These are phyloP conservation scores for Drosophila quinaria DNA, from an alignment of 2,888 invertebrate species.

Conservation along the genomic window DNA sequence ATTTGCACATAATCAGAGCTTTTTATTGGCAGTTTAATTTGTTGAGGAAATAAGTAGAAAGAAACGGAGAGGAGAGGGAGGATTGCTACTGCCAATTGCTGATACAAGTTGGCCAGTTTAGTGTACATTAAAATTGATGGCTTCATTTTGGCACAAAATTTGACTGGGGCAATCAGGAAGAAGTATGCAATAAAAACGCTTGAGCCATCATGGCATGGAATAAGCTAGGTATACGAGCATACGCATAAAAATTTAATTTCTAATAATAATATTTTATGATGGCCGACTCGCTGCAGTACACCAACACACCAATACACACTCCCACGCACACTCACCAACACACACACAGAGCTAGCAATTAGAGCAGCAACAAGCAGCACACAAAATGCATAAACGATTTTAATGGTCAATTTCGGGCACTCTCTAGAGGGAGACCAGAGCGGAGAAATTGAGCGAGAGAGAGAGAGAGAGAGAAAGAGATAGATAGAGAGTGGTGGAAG, in stretches of 20 bases:
- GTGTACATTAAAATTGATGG: constrained; percentile 54
- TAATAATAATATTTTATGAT: constrained; percentile 71
- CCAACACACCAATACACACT: constrained; percentile 15
- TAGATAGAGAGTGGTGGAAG: not conserved
- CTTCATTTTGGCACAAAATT: constrained; percentile 41
- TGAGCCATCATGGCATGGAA: not conserved
- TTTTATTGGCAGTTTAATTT: constrained; percentile 5
- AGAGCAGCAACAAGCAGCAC: constrained; percentile 57
- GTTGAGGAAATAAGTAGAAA: not conserved
- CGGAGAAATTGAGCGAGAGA: not conserved
- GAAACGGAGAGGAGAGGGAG: too few species aligned
- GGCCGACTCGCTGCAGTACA: constrained; percentile 31
- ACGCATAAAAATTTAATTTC: constrained; percentile 67
- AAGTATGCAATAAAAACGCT: constrained; percentile 55
- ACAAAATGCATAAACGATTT: constrained; percentile 73
- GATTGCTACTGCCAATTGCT: constrained; percentile 10
- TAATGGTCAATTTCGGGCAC: constrained; percentile 64
- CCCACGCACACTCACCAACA: not conserved
- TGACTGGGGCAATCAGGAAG: constrained; percentile 33
- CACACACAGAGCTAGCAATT: constrained; percentile 40
- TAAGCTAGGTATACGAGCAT: constrained; percentile 33
- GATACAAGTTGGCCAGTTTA: constrained; percentile 25
- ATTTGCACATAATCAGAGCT: not conserved
- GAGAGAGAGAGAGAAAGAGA: not conserved
- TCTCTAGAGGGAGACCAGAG: not conserved